These are phyloP conservation scores for Micropoecilia bifurca DNA, from an alignment of 2,797 vertebrate species.

Conservation along the genomic window DNA sequence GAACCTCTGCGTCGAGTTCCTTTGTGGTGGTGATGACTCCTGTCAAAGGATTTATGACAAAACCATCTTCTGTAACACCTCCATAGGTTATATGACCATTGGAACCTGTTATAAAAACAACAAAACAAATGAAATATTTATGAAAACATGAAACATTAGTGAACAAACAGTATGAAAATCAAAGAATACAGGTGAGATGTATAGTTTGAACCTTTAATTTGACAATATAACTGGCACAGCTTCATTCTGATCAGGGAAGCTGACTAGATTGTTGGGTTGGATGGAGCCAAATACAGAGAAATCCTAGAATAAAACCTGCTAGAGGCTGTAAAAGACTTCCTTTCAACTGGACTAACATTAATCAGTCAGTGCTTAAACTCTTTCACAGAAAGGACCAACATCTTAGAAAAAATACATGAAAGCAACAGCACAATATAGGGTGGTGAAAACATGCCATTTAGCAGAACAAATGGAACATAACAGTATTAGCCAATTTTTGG, in stretches of 20 bases:
- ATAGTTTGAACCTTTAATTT: background rate
- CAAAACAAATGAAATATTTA: background rate
- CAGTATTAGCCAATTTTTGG: background rate
- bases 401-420: background rate
- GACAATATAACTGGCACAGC: background rate
- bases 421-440: background rate
- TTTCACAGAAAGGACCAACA: background rate
- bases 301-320: background rate
- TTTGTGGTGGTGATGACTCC: slow-evolving; percentile 90
- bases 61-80: slow-evolving; percentile 89
- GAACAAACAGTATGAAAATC: background rate
- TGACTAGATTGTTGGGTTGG: background rate
- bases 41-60: slow-evolving; percentile 89
- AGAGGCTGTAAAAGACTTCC: background rate
- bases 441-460: background rate
- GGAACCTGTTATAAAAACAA: slow-evolving; percentile 73
- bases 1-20: slow-evolving; percentile 88
- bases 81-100: slow-evolving; percentile 92
- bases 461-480: background rate
- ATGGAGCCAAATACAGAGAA: background rate
- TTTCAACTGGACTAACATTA: background rate
- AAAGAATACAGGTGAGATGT: background rate
- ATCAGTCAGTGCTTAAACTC: background rate
- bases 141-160: slow-evolving; percentile 5
- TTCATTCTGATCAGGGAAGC: background rate